Evolutionary conservation across 2,113 vertebrate genomes (phyloP), one percentile per base, ranked within the genome.

Genomic region (Hippocampus guttulatus): DNA sequence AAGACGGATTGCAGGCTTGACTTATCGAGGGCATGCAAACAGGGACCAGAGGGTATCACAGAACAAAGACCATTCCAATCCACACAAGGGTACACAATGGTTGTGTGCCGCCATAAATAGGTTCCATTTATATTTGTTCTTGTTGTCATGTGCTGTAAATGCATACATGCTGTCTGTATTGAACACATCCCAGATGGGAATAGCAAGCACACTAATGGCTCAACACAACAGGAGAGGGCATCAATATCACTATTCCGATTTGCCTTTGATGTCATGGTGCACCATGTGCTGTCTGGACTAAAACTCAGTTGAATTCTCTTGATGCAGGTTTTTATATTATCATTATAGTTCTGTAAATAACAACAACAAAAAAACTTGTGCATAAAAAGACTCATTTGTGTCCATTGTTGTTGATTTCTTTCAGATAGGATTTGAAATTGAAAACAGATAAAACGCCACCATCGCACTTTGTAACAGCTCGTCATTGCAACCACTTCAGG

Each of bases 1-100:
- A 58, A 78, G 47, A 27, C 83, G 49, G 57, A 70, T 67, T 0
- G 40, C 76, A 6, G 80, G 81, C 30, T 47, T 76, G 1, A 3
- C 12, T 54, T 64, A 45, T 64, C 40, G 40, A 5, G 72, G 70
- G 12, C 73, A 77, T 60, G 64, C 74, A 55, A 60, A 61, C 21
- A 27, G 70, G 30, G 51, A 23, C 38, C 21, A 9, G 1, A 75
- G 10, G 21, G 15, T n/a, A 51, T 68, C 45, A 58, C 77, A 12
- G 54, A 38, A 45, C 69, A 74, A 66, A 63, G 64, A 70, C 15
- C 64, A 49, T 10, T 66, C 40, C 43, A 78, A 55, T 49, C 73
- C 11, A 69, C 54, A 55, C 64, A 18, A 43, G 12, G 65, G 70
- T 67, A 67, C 67, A 25, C 1, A 38, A 38, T 21, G 10, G 63